Base-by-base conservation (phyloP, 2,888 invertebrate genomes). In the Pseudococcus jackbeardsleyi region DNA sequence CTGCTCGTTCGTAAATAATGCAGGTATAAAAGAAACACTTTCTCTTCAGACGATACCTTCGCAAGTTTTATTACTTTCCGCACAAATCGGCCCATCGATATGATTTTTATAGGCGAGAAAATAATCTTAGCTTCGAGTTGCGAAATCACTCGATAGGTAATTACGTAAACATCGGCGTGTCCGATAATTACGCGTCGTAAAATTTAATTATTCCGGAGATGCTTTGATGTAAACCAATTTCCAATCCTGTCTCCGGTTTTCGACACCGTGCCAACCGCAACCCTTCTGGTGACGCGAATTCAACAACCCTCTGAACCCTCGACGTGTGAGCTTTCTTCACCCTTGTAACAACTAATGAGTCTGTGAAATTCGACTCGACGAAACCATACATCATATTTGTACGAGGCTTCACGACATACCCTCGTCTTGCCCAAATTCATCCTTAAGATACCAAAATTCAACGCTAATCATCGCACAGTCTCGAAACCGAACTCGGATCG, bases 381-480 rank as follows among this genome's bases (percentile, higher is more conserved):
- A 72, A 72, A 72, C 72, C 72, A 33, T 72, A 72, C 72, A 72
- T 68, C 68, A 68, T n/a, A 59, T 59, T n/a, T 5, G 59, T 59
- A 59, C 68, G 68, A 68, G 68, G 26, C 26, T 68, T 68, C 68
- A 11, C 68, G 26, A 22, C 26, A 26, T 68, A 26, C n/a, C 26
- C 26, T 68, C 26, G 9, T 26, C 42, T 42, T 8, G 26, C 22
- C 68, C 12, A 68, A 68, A 42, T 42, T 9, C 42, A 68, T n/a
- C 59, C 6, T 59, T 15, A 6, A 6, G 2, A 2, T 26, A 12
- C 26, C 68, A 26, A 68, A 68, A 26, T 68, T 68, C 68, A 3
- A 68, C 26, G 68, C 26, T 68, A 68, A 68, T 68, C 68, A 68
- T 68, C 26, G 26, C 26, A 8, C 11, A 0, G 7, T 7, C 26